These are phyloP conservation scores for Eulemur rufifrons DNA, from an alignment of 2,113 vertebrate species.

Conservation along the genomic window DNA sequence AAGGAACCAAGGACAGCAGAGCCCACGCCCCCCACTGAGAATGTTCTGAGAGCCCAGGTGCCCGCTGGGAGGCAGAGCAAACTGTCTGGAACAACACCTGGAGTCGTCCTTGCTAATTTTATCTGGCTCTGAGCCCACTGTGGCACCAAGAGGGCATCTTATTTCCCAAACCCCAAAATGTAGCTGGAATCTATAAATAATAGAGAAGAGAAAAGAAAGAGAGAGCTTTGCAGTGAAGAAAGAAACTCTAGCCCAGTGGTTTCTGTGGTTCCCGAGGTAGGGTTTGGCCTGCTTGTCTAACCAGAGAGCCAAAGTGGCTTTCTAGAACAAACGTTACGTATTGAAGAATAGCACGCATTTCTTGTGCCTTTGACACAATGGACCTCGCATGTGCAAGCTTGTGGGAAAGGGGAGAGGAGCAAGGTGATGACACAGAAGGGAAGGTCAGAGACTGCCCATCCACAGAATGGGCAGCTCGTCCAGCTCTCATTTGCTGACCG, in stretches of 20 bases:
- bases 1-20: too few relatives aligned
- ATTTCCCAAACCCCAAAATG: neutral
- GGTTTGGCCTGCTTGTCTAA: neutral
- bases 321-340: neutral
- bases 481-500: accelerated
- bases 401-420: neutral
- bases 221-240: neutral
- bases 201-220: neutral
- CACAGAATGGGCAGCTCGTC: neutral
- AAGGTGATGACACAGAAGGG: too few relatives aligned
- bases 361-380: neutral
- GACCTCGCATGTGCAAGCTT: neutral
- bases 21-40: accelerated
- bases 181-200: neutral
- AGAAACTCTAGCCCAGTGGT: neutral
- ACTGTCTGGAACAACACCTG: neutral
- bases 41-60: neutral
- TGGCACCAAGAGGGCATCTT: neutral
- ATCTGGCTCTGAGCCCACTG: neutral
- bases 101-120: neutral
- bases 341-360: accelerated
- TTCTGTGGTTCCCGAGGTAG: neutral
- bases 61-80: neutral
- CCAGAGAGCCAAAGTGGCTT: neutral
- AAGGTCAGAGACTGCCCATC: accelerated